Evolutionary conservation across 2,888 invertebrate species (phyloP).

Genomic region (Cecidostiba fungosa): DNA sequence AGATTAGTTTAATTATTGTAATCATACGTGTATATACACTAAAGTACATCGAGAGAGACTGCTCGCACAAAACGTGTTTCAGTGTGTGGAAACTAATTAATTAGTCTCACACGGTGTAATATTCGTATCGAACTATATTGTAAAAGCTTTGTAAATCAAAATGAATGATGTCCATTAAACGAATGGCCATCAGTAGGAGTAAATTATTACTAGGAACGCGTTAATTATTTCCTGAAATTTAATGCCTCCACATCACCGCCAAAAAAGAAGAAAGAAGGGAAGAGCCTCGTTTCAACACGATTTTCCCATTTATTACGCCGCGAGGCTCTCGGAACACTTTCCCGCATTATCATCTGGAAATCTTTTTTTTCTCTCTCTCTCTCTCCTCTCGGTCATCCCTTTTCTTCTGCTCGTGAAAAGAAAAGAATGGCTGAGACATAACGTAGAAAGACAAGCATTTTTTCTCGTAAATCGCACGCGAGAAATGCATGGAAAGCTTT

Average conservation of each 20-base stretch:
- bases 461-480: constrained; percentile 53
- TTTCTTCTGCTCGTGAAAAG: not conserved
- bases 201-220: not conserved
- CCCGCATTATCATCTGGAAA: constrained; percentile 33
- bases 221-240: constrained; percentile 15
- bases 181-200: too few relatives aligned
- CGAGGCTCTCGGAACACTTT: constrained; percentile 5
- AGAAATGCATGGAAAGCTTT: constrained; percentile 59
- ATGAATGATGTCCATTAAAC: not conserved
- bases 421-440: constrained; percentile 1
- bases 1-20: not conserved
- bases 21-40: too few relatives aligned
- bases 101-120: constrained; percentile 1
- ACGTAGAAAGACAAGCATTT: constrained; percentile 49
- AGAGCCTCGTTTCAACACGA: not conserved
- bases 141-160: not conserved
- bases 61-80: not conserved
- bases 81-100: constrained; percentile 41
- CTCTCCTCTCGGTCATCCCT: not conserved
- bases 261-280: not conserved
- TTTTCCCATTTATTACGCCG: constrained; percentile 25
- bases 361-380: constrained; percentile 14
- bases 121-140: too few relatives aligned
- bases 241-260: not conserved
- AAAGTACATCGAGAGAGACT: not conserved